Evolutionary conservation across 2,113 vertebrate species (phyloP).

Genomic region (Apteryx mantelli): DNA sequence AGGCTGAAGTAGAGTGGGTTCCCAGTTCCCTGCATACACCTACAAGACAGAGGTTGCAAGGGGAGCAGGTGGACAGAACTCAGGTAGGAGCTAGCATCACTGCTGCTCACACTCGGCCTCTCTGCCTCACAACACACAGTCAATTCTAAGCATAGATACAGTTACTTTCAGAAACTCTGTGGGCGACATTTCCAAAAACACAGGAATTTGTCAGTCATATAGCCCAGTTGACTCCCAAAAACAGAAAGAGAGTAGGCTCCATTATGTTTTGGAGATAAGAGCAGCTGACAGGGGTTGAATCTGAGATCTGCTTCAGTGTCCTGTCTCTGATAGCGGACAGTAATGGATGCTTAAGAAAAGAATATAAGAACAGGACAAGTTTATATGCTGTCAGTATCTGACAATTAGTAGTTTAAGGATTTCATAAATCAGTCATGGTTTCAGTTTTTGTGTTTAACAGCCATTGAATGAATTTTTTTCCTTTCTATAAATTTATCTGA

Average conservation of each 20-base stretch:
- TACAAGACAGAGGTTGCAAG: not conserved
- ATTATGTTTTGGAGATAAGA: not conserved
- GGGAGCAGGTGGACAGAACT: not conserved
- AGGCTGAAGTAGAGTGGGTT: not conserved
- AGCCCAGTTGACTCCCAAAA: not conserved
- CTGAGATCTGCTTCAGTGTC: not conserved
- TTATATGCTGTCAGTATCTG: not conserved
- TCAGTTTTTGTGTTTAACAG: not conserved
- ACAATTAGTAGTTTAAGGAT: not conserved
- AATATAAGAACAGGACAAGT: not conserved
- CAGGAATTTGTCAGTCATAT: not conserved
- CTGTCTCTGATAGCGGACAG: not conserved
- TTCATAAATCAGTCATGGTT: not conserved
- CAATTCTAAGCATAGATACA: not conserved
- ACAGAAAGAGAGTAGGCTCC: not conserved
- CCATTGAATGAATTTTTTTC: not conserved
- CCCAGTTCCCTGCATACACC: not conserved
- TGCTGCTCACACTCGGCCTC: not conserved
- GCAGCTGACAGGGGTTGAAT: not conserved
- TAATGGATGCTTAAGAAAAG: not conserved
- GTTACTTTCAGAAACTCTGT: not conserved
- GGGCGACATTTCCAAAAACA: not conserved
- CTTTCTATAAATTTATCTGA: not conserved
- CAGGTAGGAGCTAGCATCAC: rapidly evolving
- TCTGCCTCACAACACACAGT: not conserved